These are phyloP conservation scores for Sinocyclocheilus maitianheensis DNA, from an alignment of 2,113 vertebrate genomes.

Conservation along the genomic window DNA sequence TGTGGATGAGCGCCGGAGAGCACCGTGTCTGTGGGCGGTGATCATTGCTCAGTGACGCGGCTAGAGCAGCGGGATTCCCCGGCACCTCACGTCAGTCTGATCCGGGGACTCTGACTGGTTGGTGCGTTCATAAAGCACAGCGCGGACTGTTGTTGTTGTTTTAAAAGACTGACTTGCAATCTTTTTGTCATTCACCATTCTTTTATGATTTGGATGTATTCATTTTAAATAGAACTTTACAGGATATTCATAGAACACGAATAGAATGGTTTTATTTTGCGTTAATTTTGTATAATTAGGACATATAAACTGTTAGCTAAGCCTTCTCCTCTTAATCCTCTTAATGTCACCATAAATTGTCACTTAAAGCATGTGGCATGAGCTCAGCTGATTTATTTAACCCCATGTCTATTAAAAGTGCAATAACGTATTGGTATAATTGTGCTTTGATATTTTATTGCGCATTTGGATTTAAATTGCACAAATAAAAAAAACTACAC, in stretches of 20 bases:
- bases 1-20: background rate
- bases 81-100: background rate
- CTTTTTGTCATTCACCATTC: background rate
- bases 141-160: background rate
- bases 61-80: constrained; percentile 21
- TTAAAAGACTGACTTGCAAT: background rate
- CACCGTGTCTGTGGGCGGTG: background rate
- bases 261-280: background rate
- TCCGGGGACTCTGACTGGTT: background rate
- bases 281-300: background rate
- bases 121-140: background rate
- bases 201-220: background rate
- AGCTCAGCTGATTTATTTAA: no score
- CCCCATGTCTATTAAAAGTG: no score
- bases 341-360: no score
- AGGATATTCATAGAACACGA: background rate
- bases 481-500: no score
- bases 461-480: no score
- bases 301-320: background rate
- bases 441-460: no score
- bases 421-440: no score
- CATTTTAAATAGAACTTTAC: background rate
- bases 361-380: no score
- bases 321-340: no score
- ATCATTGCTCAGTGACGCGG: background rate